These are phyloP conservation scores for Sardinella longiceps DNA, from an alignment of 2,797 vertebrate genomes.

Conservation along the genomic window DNA sequence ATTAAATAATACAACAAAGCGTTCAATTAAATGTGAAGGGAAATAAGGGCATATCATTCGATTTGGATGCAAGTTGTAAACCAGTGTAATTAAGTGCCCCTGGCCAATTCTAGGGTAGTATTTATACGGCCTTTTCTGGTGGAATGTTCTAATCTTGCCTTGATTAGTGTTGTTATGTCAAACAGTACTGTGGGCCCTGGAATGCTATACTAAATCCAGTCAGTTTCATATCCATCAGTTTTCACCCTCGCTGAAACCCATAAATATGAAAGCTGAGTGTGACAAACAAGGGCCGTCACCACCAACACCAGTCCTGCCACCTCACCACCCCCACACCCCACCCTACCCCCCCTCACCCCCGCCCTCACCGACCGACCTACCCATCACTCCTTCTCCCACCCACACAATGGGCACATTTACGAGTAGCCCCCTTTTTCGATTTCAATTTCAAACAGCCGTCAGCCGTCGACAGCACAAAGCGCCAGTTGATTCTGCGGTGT, in stretches of 20 bases:
- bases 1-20: neutral
- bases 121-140: neutral
- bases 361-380: neutral
- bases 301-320: conserved; percentile 9
- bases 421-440: conserved; percentile 14
- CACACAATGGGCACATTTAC: conserved; percentile 47
- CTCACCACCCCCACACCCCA: neutral
- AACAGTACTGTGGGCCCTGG: neutral
- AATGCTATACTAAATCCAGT: neutral
- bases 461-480: conserved; percentile 38
- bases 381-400: conserved; percentile 35
- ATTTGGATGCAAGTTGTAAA: neutral
- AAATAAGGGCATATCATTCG: neutral
- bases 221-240: neutral
- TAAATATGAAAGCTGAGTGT: conserved; percentile 25
- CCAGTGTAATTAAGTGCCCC: neutral
- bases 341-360: too few species aligned
- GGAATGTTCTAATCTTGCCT: neutral
- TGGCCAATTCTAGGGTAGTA: neutral
- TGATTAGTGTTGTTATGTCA: neutral
- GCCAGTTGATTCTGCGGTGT: conserved; percentile 12
- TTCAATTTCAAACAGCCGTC: conserved; percentile 36
- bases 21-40: neutral
- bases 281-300: conserved; percentile 39
- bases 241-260: neutral